Evolutionary conservation across 2,113 vertebrate genomes (phyloP).

Genomic region (Cisticola juncidis): DNA sequence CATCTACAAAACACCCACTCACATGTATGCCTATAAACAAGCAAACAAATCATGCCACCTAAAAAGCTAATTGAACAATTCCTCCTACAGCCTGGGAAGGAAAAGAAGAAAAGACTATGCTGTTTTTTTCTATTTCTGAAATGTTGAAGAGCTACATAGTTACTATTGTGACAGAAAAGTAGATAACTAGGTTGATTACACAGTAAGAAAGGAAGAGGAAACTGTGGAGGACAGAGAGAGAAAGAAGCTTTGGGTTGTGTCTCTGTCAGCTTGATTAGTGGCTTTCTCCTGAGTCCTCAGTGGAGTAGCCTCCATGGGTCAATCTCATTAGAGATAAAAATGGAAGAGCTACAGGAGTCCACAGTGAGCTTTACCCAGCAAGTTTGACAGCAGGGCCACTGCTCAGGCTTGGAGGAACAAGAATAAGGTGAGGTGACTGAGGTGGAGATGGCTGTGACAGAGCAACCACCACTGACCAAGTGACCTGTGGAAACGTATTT

Average conservation of each 20-base stretch:
- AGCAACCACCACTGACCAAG: not conserved
- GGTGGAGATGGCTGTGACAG: not conserved
- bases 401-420: not conserved
- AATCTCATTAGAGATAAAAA: slow-evolving; percentile 62
- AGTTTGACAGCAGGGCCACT: not conserved
- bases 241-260: slow-evolving; percentile 15
- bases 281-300: slow-evolving; percentile 22
- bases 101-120: not conserved
- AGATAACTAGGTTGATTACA: slow-evolving; percentile 12
- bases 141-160: slow-evolving; percentile 5
- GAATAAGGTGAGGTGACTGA: not conserved
- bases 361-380: not conserved
- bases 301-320: not conserved
- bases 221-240: not conserved
- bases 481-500: not conserved
- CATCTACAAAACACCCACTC: slow-evolving; percentile 23
- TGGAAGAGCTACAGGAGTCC: not conserved
- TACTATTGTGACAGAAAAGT: slow-evolving; percentile 5
- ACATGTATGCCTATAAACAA: not conserved
- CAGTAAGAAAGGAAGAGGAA: not conserved
- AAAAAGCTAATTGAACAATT: slow-evolving; percentile 34
- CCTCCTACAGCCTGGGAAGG: not conserved
- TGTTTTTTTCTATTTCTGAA: slow-evolving; percentile 29
- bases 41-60: slow-evolving; percentile 25
- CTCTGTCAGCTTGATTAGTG: slow-evolving; percentile 46